phyloP scores from a whole-genome alignment of 30 jellyfish, hydroid and myxozoan species.

The Clytia hemisphaerica region DNA sequence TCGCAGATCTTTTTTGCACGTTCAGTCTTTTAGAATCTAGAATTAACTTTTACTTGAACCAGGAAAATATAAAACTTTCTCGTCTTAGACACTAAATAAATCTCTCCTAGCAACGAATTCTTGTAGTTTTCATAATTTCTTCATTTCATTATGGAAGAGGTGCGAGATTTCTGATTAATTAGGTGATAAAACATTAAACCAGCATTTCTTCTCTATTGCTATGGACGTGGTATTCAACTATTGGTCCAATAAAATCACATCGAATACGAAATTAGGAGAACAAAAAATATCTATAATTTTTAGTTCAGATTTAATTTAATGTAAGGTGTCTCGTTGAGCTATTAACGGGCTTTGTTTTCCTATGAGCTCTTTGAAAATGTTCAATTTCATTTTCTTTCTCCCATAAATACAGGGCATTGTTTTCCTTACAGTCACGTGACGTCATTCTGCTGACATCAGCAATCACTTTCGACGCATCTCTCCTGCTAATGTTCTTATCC shows the following conservation, averaged over 20 bases:
- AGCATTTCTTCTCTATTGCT: too few species aligned
- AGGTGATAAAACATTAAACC: neutral
- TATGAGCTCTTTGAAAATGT: too few species aligned
- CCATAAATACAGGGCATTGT: conserved; percentile 21
- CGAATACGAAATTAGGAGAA: neutral
- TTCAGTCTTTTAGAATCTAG: too few species aligned
- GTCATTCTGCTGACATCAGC: conserved; percentile 73
- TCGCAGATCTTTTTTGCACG: too few species aligned
- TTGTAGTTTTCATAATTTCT: neutral
- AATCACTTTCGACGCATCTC: conserved; percentile 87
- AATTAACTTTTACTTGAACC: too few species aligned
- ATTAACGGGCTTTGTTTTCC: too few species aligned
- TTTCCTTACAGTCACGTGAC: conserved; percentile 35
- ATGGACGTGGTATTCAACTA: neutral
- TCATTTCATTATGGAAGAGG: neutral
- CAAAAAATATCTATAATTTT: too few species aligned
- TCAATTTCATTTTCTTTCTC: neutral
- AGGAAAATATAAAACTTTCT: too few species aligned
- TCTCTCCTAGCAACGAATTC: too few species aligned
- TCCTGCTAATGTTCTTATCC: conserved; percentile 56
- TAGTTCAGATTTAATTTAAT: too few species aligned
- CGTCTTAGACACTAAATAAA: too few species aligned
- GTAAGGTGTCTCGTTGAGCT: too few species aligned
- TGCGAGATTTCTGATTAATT: neutral
- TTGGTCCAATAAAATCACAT: neutral